Evolutionary conservation across 2,113 vertebrate genomes (phyloP).

Genomic region (Periophthalmus modestus): DNA sequence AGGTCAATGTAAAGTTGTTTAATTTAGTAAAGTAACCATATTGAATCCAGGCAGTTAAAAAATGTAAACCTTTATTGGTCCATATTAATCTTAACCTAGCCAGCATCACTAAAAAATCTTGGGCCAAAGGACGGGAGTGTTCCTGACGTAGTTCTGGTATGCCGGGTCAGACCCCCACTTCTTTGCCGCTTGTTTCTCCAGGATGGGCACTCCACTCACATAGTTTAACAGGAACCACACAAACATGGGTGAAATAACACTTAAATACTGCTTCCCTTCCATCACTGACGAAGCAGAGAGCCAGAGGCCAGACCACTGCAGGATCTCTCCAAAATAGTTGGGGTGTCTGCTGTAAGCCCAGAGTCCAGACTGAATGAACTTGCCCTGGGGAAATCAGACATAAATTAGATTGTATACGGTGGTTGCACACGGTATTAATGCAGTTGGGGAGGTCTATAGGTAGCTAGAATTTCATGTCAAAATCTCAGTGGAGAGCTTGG

Average conservation of each 20-base stretch:
- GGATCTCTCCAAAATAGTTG: constrained; percentile 82
- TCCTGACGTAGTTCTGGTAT: constrained; percentile 75
- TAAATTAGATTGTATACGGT: neutral
- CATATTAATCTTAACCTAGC: neutral
- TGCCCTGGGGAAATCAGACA: constrained; percentile 65
- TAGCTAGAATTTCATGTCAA: neutral
- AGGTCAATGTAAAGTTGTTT: no score
- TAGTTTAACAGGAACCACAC: constrained; percentile 80
- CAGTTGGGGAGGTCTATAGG: constrained; percentile 1
- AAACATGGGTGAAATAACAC: constrained; percentile 73
- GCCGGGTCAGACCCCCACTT: constrained; percentile 75
- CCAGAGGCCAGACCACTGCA: constrained; percentile 83
- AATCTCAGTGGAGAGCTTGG: neutral
- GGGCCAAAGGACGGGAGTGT: constrained; percentile 80
- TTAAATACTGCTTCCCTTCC: constrained; percentile 74
- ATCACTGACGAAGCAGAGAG: constrained; percentile 78
- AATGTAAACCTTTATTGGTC: constrained; percentile 4
- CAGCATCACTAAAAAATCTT: constrained; percentile 29
- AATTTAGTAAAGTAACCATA: neutral
- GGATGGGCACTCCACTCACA: constrained; percentile 79
- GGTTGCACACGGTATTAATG: constrained; percentile 14
- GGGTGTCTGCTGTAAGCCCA: constrained; percentile 83
- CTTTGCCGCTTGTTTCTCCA: constrained; percentile 77
- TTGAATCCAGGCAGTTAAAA: neutral
- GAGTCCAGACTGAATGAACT: constrained; percentile 80